Percentiles rank a stretch among this genome's conserved stretches.
Conservation (phyloP, 1,140 invertebrate species). For the Heliothis subflexa region DNA sequence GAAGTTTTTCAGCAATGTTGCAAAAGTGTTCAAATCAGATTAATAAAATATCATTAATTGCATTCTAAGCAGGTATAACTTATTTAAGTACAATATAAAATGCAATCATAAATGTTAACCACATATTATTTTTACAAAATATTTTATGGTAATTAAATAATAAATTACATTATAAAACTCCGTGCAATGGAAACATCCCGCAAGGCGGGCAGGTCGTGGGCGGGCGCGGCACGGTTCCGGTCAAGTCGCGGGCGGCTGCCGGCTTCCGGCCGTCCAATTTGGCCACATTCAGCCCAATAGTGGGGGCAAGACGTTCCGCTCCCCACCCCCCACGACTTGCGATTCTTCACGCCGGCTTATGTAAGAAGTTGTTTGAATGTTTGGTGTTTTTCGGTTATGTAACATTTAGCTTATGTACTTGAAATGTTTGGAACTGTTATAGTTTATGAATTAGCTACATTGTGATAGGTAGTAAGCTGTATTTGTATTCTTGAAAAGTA, state of each 20-base stretch:
- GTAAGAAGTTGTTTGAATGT: neutral
- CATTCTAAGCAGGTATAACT: too few relatives aligned
- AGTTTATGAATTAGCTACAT: too few relatives aligned
- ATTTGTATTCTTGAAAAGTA: too few relatives aligned
- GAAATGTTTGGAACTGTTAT: too few relatives aligned
- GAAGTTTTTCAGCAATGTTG: too few relatives aligned
- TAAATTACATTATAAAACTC: neutral
- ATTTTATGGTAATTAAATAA: neutral
- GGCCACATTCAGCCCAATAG: constrained; percentile 74
- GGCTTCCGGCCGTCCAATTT: constrained; percentile 81
- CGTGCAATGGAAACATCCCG: constrained; percentile 55
- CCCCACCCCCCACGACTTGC: constrained; percentile 39
- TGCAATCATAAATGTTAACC: too few relatives aligned
- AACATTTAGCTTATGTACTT: too few relatives aligned
- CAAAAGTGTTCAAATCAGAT: too few relatives aligned
- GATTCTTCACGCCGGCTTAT: constrained; percentile 33
- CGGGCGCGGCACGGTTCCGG: constrained; percentile 73
- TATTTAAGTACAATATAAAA: too few relatives aligned
- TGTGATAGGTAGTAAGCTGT: too few relatives aligned
- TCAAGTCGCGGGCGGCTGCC: constrained; percentile 79
- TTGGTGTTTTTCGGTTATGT: neutral
- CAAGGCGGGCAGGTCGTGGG: constrained; percentile 63
- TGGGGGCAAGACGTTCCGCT: constrained; percentile 70
- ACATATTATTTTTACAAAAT: too few relatives aligned
- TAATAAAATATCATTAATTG: too few relatives aligned